phyloP scores from a whole-genome alignment of 2,888 invertebrate species.

The Drosophila kuntzei region DNA sequence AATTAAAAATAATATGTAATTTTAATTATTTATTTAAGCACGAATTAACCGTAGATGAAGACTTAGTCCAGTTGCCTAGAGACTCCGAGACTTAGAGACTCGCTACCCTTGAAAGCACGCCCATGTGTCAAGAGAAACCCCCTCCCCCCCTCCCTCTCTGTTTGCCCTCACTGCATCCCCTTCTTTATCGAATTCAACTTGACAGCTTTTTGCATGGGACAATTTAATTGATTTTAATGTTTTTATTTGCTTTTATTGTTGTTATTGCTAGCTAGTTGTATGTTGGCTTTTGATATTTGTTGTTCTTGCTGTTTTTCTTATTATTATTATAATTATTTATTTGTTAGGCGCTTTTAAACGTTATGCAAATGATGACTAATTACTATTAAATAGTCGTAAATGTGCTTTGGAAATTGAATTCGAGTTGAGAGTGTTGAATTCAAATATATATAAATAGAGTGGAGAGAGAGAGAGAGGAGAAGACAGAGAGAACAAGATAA shows the following conservation, averaged over 20 bases:
- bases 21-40: slow-evolving; percentile 27
- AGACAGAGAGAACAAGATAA: not conserved
- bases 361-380: slow-evolving; percentile 84
- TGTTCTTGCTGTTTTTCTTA: slow-evolving; percentile 11
- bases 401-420: slow-evolving; percentile 76
- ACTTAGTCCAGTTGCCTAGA: slow-evolving; percentile 3
- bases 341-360: slow-evolving; percentile 79
- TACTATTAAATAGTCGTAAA: slow-evolving; percentile 83
- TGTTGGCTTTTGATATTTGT: slow-evolving; percentile 5
- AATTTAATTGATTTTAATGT: slow-evolving; percentile 72
- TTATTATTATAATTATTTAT: slow-evolving; percentile 54
- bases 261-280: slow-evolving; percentile 14
- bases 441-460: slow-evolving; percentile 1
- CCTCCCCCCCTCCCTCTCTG: not conserved
- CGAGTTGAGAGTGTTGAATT: slow-evolving; percentile 16
- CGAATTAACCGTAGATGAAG: slow-evolving; percentile 6
- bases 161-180: not conserved
- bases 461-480: not conserved
- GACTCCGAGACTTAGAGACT: slow-evolving; percentile 19
- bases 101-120: slow-evolving; percentile 48
- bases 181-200: not conserved
- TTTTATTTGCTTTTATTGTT: slow-evolving; percentile 25
- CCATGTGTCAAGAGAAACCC: slow-evolving; percentile 12
- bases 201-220: slow-evolving; percentile 60
- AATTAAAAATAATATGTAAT: not conserved